Percentiles rank a stretch among this genome's conserved stretches.
Evolutionary conservation across 1,140 invertebrate genomes (phyloP).

Genomic region (Branchinecta lindahli): DNA sequence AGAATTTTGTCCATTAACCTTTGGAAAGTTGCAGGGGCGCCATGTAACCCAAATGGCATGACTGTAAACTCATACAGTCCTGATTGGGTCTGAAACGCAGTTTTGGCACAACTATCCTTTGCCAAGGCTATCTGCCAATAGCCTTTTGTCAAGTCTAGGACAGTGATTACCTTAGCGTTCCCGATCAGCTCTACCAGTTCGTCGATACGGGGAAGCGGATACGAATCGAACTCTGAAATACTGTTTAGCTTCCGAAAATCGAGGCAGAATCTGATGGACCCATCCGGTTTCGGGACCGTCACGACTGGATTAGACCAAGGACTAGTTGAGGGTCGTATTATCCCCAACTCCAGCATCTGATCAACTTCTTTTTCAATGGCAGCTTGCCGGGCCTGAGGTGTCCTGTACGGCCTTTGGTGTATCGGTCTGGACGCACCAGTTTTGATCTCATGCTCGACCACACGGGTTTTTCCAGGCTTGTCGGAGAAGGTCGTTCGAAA

Average conservation of each 20-base stretch:
- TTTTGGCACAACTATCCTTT: not conserved
- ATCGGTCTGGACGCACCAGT: no score
- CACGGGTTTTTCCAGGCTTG: no score
- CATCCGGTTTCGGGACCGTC: not conserved
- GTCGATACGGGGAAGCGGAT: not conserved
- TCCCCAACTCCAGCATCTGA: not conserved
- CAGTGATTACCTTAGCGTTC: not conserved
- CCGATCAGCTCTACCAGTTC: not conserved
- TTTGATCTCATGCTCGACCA: no score
- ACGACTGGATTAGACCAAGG: not conserved
- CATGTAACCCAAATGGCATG: not conserved
- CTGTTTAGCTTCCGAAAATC: not conserved
- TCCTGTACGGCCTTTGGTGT: not conserved
- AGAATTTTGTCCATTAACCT: not conserved
- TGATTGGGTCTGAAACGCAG: not conserved
- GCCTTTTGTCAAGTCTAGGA: not conserved
- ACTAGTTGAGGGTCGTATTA: not conserved
- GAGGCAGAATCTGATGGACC: not conserved
- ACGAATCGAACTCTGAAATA: not conserved
- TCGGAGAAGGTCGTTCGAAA: no score
- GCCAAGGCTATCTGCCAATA: not conserved
- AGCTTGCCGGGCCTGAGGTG: not conserved
- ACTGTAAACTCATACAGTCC: no score
- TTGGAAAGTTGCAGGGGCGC: constrained; percentile 2
- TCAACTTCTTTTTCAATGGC: not conserved